Base-by-base conservation (phyloP, 1,140 invertebrate species). In the Belonocnema kinseyi region DNA sequence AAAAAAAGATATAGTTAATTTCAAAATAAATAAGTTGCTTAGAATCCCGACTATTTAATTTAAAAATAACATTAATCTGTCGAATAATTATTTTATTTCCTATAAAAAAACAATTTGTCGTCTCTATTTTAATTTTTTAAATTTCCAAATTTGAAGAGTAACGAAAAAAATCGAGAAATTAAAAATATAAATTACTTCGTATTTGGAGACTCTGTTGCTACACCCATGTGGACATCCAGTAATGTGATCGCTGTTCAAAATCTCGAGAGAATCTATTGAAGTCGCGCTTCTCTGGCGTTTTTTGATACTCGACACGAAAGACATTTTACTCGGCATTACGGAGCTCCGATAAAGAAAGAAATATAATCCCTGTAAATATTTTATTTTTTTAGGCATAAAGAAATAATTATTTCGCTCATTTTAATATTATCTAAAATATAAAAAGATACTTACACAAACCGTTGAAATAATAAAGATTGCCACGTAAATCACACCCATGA, bases 181-280 rank as follows among this genome's bases (percentile, higher is more conserved):
- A 58, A 26, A 58, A 13, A 26, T 26, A 8, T 58, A 21, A 40
- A 66, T 14, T 66, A 66, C 58, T 66, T 66, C 58, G 56, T 26
- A 26, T 6, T 5, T 66, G 19, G 26, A 14, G 6, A 14, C 8
- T 7, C 14, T 7, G n/a, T 66, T 21, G 13, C 26, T 66, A 66
- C 33, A 66, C 16, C 13, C 40, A 46, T 46, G 46, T 40, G 61
- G 8, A 13, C 61, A 66, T 46, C 6, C 40, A 26, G 61, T n/a
- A 0, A 40, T 14, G 3, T 74, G 74, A 72, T 86, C 86, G 77
- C 46, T 72, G 12, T 87, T 85, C 3, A 83, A 85, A 19, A 76
- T 52, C 13, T 86, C 86, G 13, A 80, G 72, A 10, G 85, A 83
- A 72, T 87, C 84, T 10, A 85, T 81, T 0, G 84, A 86, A 4